Percentiles rank a stretch among this genome's conserved stretches.
These are phyloP conservation scores for Cheilosia soror DNA, from an alignment of 2,888 invertebrate species.

Conservation along the genomic window DNA sequence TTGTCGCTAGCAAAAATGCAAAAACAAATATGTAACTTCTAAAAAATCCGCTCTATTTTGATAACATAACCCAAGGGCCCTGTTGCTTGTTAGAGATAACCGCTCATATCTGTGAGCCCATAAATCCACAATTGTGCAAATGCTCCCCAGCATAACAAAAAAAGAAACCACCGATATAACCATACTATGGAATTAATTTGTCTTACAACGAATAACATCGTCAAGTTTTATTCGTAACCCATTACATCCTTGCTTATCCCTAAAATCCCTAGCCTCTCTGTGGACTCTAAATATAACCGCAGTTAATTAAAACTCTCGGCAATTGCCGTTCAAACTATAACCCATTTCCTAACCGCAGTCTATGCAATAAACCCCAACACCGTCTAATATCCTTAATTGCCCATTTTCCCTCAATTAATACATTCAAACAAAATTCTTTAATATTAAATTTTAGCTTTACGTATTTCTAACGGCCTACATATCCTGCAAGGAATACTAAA, in stretches of 20 bases:
- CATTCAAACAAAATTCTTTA: slow-evolving; percentile 12
- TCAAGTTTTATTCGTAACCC: background rate
- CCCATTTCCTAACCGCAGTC: background rate
- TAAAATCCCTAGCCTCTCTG: background rate
- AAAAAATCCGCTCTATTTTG: too few relatives aligned
- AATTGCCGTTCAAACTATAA: background rate
- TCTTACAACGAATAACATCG: background rate
- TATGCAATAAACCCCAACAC: slow-evolving; percentile 6
- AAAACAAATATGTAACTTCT: too few relatives aligned
- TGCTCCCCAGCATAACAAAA: too few relatives aligned
- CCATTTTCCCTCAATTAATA: slow-evolving; percentile 51
- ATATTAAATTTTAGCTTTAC: slow-evolving; percentile 35
- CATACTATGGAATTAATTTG: background rate
- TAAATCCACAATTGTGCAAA: too few relatives aligned
- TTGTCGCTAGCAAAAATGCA: too few relatives aligned
- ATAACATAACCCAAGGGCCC: too few relatives aligned
- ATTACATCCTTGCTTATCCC: background rate
- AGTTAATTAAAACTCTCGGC: background rate
- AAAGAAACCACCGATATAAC: background rate
- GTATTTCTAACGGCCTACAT: slow-evolving; percentile 6
- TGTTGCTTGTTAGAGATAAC: too few relatives aligned
- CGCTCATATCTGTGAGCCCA: too few relatives aligned
- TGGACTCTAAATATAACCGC: background rate
- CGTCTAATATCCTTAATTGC: slow-evolving; percentile 34
- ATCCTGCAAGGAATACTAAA: slow-evolving; percentile 3